These are phyloP conservation scores for Cynaeus angustus DNA, from an alignment of 2,888 invertebrate genomes.

Conservation along the genomic window DNA sequence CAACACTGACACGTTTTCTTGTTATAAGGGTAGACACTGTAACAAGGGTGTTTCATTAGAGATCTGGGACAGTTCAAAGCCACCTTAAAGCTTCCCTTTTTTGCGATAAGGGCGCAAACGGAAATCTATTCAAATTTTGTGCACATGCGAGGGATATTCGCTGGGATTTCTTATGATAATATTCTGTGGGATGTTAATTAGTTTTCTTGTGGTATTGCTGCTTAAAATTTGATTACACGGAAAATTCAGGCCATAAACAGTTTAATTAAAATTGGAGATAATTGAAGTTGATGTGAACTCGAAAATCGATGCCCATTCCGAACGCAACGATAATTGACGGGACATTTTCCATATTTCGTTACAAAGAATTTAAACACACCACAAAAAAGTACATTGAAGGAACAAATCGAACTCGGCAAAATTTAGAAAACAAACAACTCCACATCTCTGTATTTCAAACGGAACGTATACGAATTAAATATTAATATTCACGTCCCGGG, in stretches of 20 bases:
- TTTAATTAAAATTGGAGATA: slow-evolving; percentile 17
- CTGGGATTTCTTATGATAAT: slow-evolving; percentile 17
- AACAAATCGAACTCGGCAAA: no score
- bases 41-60: slow-evolving; percentile 42
- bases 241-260: slow-evolving; percentile 8
- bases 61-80: slow-evolving; percentile 30
- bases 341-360: neutral
- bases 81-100: slow-evolving; percentile 34
- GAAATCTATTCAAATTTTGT: slow-evolving; percentile 27
- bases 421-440: neutral
- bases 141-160: slow-evolving; percentile 1
- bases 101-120: slow-evolving; percentile 27
- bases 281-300: neutral
- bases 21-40: slow-evolving; percentile 18
- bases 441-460: neutral
- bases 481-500: neutral
- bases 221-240: slow-evolving; percentile 9
- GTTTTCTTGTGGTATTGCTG: slow-evolving; percentile 15
- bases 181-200: slow-evolving; percentile 11
- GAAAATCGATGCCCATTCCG: neutral
- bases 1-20: slow-evolving; percentile 12
- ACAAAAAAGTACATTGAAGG: neutral
- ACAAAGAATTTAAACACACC: neutral
- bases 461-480: neutral
- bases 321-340: neutral